Conservation (phyloP, 2,888 invertebrate genomes). For the Deladenus siricidicola region DNA sequence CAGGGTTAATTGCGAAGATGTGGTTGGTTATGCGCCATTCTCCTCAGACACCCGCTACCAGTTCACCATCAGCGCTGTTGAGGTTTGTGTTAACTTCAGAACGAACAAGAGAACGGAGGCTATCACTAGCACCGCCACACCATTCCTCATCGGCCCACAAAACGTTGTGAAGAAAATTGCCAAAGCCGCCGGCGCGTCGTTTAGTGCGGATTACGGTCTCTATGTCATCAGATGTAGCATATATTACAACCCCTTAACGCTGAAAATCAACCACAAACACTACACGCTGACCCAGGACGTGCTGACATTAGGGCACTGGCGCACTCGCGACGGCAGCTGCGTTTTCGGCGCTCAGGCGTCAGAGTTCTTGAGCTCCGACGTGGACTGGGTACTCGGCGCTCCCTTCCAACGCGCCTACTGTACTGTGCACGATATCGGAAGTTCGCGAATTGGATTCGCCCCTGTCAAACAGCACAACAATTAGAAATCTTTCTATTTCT, state of each 20-base stretch:
- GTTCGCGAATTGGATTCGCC: conserved; percentile 32
- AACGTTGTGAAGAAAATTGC: conserved; percentile 19
- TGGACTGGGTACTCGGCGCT: conserved; percentile 17
- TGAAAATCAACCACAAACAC: conserved; percentile 20
- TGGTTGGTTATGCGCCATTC: conserved; percentile 7
- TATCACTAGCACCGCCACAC: conserved; percentile 43
- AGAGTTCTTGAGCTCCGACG: neutral
- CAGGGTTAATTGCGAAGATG: conserved; percentile 5
- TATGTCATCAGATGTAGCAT: conserved; percentile 28
- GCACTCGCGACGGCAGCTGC: conserved; percentile 7
- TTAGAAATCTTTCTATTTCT: too few relatives aligned
- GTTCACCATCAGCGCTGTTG: neutral
- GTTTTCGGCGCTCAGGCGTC: neutral
- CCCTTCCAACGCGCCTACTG: conserved; percentile 22
- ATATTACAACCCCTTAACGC: conserved; percentile 13
- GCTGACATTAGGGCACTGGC: too few relatives aligned
- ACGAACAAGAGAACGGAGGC: conserved; percentile 10
- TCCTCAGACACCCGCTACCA: conserved; percentile 1
- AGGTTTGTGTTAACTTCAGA: neutral
- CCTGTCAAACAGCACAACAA: conserved; percentile 2
- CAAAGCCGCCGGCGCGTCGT: conserved; percentile 26
- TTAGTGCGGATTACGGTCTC: neutral
- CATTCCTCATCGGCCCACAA: conserved; percentile 33
- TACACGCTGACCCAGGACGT: conserved; percentile 21
- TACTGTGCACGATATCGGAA: conserved; percentile 39